These are phyloP conservation scores for Elephantulus edwardii DNA, from an alignment of 2,113 vertebrate genomes.

Conservation along the genomic window DNA sequence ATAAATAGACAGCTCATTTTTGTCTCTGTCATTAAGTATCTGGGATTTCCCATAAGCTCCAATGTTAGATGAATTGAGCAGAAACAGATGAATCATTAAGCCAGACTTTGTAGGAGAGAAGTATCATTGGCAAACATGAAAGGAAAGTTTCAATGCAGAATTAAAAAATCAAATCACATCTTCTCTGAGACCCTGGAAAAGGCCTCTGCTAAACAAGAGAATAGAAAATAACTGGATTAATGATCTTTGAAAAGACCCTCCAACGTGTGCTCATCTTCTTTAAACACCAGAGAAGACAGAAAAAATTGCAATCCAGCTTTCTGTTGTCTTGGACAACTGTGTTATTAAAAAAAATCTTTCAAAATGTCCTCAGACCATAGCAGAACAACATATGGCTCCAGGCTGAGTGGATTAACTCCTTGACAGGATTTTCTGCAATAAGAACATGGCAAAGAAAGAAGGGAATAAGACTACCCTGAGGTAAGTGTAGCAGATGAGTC, in stretches of 20 bases:
- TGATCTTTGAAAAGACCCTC: not conserved
- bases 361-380: not conserved
- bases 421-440: not conserved
- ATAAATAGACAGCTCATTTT: not conserved
- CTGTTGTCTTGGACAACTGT: not conserved
- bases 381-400: not conserved
- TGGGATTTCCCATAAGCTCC: conserved; percentile 10
- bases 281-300: not conserved
- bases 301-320: not conserved
- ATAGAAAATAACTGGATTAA: not conserved
- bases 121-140: not conserved
- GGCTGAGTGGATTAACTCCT: not conserved
- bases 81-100: conserved; percentile 3
- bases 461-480: not conserved
- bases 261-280: not conserved
- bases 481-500: not conserved
- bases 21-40: not conserved
- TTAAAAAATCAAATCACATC: conserved; percentile 1
- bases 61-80: not conserved
- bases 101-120: not conserved
- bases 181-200: not conserved
- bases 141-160: not conserved
- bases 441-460: not conserved
- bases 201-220: not conserved
- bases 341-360: not conserved